phyloP scores from a whole-genome alignment of 2,113 vertebrate species.

The Ceuthmochares aereus region DNA sequence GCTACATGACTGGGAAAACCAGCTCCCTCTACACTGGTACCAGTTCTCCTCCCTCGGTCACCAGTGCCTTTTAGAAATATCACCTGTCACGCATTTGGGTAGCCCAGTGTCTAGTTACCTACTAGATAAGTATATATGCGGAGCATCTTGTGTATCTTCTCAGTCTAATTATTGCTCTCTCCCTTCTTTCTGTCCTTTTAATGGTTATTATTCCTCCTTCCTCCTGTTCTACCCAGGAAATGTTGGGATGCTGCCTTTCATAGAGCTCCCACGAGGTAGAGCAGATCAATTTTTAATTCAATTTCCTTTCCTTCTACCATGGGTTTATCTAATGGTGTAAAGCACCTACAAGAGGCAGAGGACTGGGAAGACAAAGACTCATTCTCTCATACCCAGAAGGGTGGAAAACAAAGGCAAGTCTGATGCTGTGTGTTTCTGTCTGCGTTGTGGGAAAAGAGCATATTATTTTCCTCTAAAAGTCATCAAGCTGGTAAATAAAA shows the following conservation, averaged over 20 bases:
- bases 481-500: neutral
- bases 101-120: neutral
- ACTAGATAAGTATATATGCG: neutral
- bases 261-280: neutral
- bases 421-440: neutral
- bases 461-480: neutral
- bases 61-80: neutral
- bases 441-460: rapidly evolving
- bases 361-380: neutral
- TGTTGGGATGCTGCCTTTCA: neutral
- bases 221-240: neutral
- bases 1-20: neutral
- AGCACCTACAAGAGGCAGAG: neutral
- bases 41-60: neutral
- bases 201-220: neutral
- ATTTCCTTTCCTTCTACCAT: neutral
- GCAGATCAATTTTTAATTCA: slow-evolving; percentile 6
- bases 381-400: neutral
- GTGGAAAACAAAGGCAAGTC: neutral
- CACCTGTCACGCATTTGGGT: too few species aligned
- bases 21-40: neutral
- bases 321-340: neutral
- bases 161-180: neutral
- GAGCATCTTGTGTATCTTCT: neutral
- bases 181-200: neutral